A percentile compares a stretch with the other conserved stretches of the same genome.
These are phyloP conservation scores for Heliconius melpomene DNA, from an alignment of 1,140 invertebrate species.

Conservation along the genomic window DNA sequence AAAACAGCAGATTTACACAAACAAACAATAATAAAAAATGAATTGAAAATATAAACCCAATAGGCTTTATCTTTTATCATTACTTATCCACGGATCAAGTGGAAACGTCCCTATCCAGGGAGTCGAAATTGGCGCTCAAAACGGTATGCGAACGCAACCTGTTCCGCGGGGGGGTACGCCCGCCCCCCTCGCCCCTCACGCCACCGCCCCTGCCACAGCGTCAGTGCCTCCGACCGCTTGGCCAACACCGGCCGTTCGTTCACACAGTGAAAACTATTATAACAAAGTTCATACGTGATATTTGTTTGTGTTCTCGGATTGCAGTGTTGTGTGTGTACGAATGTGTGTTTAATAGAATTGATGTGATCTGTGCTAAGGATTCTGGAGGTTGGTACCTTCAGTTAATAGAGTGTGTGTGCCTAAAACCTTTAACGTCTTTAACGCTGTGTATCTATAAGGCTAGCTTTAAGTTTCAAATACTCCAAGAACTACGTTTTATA, in stretches of 20 bases:
- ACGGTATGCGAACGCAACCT: constrained; percentile 76
- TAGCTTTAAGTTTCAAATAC: constrained; percentile 9
- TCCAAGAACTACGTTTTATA: background rate
- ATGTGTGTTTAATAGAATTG: constrained; percentile 49
- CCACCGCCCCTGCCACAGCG: constrained; percentile 42
- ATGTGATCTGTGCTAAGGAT: constrained; percentile 65
- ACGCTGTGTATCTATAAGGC: background rate
- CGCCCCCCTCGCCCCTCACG: background rate
- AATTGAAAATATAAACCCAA: background rate
- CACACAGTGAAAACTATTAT: constrained; percentile 49
- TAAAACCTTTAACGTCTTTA: constrained; percentile 16
- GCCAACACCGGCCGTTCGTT: constrained; percentile 43
- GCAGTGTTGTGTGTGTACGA: constrained; percentile 65
- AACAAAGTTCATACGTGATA: constrained; percentile 14
- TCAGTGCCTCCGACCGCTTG: constrained; percentile 62
- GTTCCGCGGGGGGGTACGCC: constrained; percentile 58
- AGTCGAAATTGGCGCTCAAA: constrained; percentile 75
- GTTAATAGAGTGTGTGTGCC: constrained; percentile 29
- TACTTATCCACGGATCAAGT: constrained; percentile 58
- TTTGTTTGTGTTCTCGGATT: constrained; percentile 59
- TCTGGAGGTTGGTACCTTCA: constrained; percentile 64
- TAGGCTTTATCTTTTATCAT: constrained; percentile 53
- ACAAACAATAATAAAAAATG: background rate
- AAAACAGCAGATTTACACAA: background rate
- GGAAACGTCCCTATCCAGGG: constrained; percentile 56